Base-by-base conservation (phyloP, 1,140 invertebrate genomes). In the Pinna nobilis region DNA sequence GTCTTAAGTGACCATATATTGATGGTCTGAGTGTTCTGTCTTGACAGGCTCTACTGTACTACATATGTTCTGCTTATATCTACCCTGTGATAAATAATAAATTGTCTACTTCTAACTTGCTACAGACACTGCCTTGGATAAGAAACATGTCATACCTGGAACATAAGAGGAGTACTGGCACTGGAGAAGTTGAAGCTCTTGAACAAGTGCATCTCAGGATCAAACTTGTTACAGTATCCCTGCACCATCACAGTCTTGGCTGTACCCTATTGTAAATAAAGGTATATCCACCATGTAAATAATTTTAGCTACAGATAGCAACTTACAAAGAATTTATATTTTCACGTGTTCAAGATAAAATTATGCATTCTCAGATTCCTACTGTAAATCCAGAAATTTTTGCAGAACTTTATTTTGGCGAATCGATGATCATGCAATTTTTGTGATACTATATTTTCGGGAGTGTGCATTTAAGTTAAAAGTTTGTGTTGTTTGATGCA, bases 241-340 rank as follows among this genome's bases (percentile, higher is more conserved):
- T 98, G 97, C 91, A 98, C 95, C 93, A 98, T 98, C 0, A 98
- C 95, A 1, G 96, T 98, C 91, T 98, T 99, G 1, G 95, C 97
- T 1, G 97, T 97, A 39, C 97, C 97, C 84, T 88, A 67, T 49
- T 71, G 39, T 67, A 47, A 20, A 47, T 2, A 6, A 47, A 47
- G 20, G 20, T 0, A 47, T 3, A 6, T 20, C 44, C 15, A 47
- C 20, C 15, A 6, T 47, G 15, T 18, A 47, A 47, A 47, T 47
- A 3, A 44, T 9, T 44, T 44, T 18, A 44, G 18, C 7, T 7
- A 44, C 15, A 47, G 15, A 47, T 18, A 18, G 15, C 44, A 5
- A 20, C 3, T 18, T 1, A 15, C 20, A 18, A 47, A 3, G 20
- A 47, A 47, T 6, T 47, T 15, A 20, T 47, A 2, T 18, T 20